phyloP scores from a whole-genome alignment of 2,797 vertebrate species.

The Mionectes olivaceus region DNA sequence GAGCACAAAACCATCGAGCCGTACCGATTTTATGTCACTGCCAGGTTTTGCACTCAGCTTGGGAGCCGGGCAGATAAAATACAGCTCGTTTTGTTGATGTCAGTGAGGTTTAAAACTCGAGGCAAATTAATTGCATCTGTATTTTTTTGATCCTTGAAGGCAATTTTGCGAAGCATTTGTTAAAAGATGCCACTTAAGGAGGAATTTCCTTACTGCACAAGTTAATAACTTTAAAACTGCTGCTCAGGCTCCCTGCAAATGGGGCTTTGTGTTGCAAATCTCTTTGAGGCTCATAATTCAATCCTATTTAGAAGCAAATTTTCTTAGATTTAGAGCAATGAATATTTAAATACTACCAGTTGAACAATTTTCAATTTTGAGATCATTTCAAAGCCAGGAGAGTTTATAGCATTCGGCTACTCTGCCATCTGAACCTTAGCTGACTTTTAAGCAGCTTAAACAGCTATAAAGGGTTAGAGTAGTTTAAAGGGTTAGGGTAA shows the following conservation, averaged over 20 bases:
- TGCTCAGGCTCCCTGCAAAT: neutral
- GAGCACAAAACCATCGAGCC: neutral
- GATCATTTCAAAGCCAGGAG: slow-evolving; percentile 36
- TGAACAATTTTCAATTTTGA: slow-evolving; percentile 51
- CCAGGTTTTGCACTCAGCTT: neutral
- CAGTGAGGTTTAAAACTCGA: neutral
- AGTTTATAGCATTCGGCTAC: neutral
- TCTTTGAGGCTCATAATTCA: slow-evolving; percentile 49
- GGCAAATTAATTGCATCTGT: slow-evolving; percentile 13
- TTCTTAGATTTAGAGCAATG: slow-evolving; percentile 50
- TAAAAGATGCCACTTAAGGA: slow-evolving; percentile 19
- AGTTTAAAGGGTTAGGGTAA: slow-evolving; percentile 24
- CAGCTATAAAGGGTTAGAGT: neutral
- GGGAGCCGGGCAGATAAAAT: slow-evolving; percentile 7
- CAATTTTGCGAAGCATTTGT: neutral
- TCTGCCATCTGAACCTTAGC: neutral
- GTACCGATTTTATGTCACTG: neutral
- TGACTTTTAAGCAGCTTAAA: slow-evolving; percentile 46
- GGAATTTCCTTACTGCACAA: slow-evolving; percentile 2
- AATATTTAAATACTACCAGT: slow-evolving; percentile 53
- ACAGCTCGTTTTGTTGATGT: neutral
- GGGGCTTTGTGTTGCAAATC: slow-evolving; percentile 54
- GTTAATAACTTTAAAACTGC: slow-evolving; percentile 51
- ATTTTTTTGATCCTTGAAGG: neutral
- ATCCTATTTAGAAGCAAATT: slow-evolving; percentile 65